Base-by-base conservation (phyloP, 2,888 invertebrate species). In the Ophion ventricosus region DNA sequence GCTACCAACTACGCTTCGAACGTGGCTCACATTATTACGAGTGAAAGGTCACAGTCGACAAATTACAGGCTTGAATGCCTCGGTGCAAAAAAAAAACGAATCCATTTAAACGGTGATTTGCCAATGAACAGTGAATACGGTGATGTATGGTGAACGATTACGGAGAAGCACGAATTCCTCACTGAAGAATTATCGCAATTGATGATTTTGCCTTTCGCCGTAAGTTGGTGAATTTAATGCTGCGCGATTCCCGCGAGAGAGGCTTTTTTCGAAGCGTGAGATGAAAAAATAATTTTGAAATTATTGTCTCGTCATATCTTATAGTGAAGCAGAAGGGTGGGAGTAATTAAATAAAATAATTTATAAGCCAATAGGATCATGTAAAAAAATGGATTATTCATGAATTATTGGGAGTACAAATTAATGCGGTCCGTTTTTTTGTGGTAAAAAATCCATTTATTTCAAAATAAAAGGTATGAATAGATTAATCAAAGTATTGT, bases 1-100 rank as follows among this genome's bases (percentile, higher is more conserved):
- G 70, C 70, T 69, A 43, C 75, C 76, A 49, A 81, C 56, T 74
- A 75, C 72, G 66, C 73, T 23, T 23, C 20, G 23, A 49, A 72
- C 49, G 63, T 56, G 26, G 49, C 64, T 57, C 64, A n/a, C 14
- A 49, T 49, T 35, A n/a, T 35, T 26, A 25, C 67, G 25, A 49
- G 67, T 67, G 25, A 67, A 67, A 43, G 40, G 40, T 26, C 20
- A 61, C 61, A 26, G 61, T 49, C 49, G 49, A 61, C 26, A 26
- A 61, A 17, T 66, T 40, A 49, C 49, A 43, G 67, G 49, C 40
- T 25, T 26, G 23, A n/a, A 25, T 23, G 23, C 0, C 23, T 67
- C 49, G 49, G 4, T 26, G 17, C 20, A 63, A 64, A 35, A 35
- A 64, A 35, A 64, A 64, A 35, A 29, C 20, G 17, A 64, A 20